Evolutionary conservation across 35 echinoderm and acorn worm genomes (phyloP).

Genomic region (Lytechinus variegatus): DNA sequence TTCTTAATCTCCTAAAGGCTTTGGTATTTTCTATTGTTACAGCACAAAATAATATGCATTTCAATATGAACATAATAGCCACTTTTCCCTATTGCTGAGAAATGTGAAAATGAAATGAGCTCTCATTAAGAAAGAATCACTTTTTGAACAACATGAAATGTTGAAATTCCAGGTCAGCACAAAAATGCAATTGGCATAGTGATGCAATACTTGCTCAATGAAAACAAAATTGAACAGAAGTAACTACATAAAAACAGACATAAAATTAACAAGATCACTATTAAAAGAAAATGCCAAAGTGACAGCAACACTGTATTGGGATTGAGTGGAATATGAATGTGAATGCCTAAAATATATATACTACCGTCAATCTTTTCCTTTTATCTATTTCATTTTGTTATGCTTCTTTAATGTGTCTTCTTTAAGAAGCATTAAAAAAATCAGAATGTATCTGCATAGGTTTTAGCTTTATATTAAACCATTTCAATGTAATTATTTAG

Average conservation of each 20-base stretch:
- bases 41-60: neutral
- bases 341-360: neutral
- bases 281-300: neutral
- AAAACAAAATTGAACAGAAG: neutral
- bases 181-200: neutral
- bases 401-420: no score
- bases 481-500: no score
- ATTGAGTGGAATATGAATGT: neutral
- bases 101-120: neutral
- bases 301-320: neutral
- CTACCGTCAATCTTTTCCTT: no score
- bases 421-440: no score
- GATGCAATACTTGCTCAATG: neutral
- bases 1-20: neutral
- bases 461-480: no score
- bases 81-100: neutral
- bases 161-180: neutral
- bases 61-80: neutral
- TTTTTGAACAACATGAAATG: neutral
- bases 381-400: no score
- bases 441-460: no score
- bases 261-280: neutral
- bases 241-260: neutral
- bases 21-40: neutral
- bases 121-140: neutral